Conservation (phyloP, 2,888 invertebrate genomes). For the Drosophila falleni region DNA sequence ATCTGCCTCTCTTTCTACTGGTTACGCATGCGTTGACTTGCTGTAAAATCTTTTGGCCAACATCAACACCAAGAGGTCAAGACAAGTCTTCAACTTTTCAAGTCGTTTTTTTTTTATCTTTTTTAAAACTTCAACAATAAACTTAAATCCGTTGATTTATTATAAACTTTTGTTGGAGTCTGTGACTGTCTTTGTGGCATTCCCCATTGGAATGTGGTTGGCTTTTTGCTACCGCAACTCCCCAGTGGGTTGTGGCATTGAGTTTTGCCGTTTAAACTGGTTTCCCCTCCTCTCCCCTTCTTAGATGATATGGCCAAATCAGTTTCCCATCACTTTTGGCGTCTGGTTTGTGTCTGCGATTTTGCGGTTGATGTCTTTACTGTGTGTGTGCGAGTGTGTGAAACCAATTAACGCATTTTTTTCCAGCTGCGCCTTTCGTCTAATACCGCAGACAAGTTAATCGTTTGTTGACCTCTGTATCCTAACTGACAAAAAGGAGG, state of each 20-base stretch:
- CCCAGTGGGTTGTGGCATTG: slow-evolving; percentile 45
- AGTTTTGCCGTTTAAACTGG: slow-evolving; percentile 47
- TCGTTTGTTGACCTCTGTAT: slow-evolving; percentile 72
- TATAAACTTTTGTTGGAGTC: slow-evolving; percentile 43
- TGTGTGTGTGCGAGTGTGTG: slow-evolving; percentile 35
- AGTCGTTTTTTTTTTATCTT: neutral
- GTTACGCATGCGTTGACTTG: slow-evolving; percentile 33
- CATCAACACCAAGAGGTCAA: slow-evolving; percentile 10
- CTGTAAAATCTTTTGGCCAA: slow-evolving; percentile 16
- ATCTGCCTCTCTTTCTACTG: slow-evolving; percentile 6
- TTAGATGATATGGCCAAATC: slow-evolving; percentile 36
- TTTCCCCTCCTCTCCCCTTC: slow-evolving; percentile 9
- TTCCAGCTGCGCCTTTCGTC: slow-evolving; percentile 23
- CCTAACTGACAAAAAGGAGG: slow-evolving; percentile 1
- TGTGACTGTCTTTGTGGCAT: slow-evolving; percentile 28
- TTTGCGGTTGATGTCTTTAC: slow-evolving; percentile 45
- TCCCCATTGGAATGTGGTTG: slow-evolving; percentile 52
- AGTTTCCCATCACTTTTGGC: slow-evolving; percentile 47
- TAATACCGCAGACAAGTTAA: slow-evolving; percentile 77
- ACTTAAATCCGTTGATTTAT: slow-evolving; percentile 71
- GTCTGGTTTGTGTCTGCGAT: slow-evolving; percentile 52
- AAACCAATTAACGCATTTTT: slow-evolving; percentile 76
- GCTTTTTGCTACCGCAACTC: slow-evolving; percentile 29
- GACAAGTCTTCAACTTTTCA: slow-evolving; percentile 32
- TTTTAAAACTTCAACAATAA: slow-evolving; percentile 23